phyloP scores from a whole-genome alignment of 2,113 vertebrate genomes.

The Rissa tridactyla region DNA sequence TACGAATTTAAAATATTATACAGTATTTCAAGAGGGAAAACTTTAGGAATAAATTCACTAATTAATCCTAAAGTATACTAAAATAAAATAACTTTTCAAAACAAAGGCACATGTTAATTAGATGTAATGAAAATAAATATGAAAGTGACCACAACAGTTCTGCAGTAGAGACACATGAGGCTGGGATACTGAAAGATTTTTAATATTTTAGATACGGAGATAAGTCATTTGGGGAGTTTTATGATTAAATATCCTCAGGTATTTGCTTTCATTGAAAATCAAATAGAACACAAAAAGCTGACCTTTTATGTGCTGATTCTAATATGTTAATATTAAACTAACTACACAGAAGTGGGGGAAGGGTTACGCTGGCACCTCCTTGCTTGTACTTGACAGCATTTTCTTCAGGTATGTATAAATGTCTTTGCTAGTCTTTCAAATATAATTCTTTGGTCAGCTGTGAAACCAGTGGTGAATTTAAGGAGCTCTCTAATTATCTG shows the following conservation, averaged over 20 bases:
- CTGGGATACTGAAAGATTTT: neutral
- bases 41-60: neutral
- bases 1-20: neutral
- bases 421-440: neutral
- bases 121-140: neutral
- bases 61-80: neutral
- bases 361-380: neutral
- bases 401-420: neutral
- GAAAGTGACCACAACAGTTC: neutral
- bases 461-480: neutral
- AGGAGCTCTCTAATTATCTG: neutral
- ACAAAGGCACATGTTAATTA: neutral
- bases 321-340: neutral
- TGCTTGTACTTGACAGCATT: neutral
- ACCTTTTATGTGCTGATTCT: neutral
- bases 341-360: neutral
- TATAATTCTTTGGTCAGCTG: neutral
- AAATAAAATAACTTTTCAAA: neutral
- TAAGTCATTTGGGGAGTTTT: neutral
- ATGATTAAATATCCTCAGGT: neutral
- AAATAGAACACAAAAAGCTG: neutral
- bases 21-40: neutral
- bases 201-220: neutral
- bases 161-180: neutral
- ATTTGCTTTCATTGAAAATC: neutral